A percentile compares a stretch with the other conserved stretches of the same genome.
These are phyloP conservation scores for Masnerella sp. DNA, from an alignment of 2,888 invertebrate genomes.

Conservation along the genomic window DNA sequence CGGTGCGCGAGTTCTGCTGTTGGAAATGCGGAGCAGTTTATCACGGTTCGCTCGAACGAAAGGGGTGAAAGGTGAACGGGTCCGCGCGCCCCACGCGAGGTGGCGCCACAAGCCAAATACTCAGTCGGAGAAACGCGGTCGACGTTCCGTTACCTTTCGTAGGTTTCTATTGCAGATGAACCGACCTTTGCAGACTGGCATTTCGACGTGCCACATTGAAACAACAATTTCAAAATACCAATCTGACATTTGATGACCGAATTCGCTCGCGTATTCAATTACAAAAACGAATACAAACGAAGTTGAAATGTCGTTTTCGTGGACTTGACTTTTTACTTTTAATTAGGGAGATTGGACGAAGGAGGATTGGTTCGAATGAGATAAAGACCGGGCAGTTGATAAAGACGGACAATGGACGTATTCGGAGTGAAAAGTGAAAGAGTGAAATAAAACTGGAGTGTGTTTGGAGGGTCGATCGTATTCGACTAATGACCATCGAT, in stretches of 20 bases:
- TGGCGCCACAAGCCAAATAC: constrained; percentile 57
- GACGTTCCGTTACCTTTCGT: constrained; percentile 49
- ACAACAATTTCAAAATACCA: constrained; percentile 29
- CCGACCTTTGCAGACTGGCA: constrained; percentile 56
- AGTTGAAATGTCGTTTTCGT: no score
- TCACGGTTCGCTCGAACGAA: constrained; percentile 59
- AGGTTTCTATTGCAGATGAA: constrained; percentile 28
- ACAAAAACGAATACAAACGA: no score
- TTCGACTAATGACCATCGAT: constrained; percentile 69
- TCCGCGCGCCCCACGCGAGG: constrained; percentile 54
- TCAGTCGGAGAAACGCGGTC: not conserved
- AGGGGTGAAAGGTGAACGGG: constrained; percentile 62
- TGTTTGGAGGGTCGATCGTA: constrained; percentile 66
- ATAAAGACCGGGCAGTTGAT: no score
- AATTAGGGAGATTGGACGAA: no score
- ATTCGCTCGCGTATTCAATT: not conserved
- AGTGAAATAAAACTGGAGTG: constrained; percentile 63
- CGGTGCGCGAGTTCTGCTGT: constrained; percentile 47
- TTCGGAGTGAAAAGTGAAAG: constrained; percentile 35
- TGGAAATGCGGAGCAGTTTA: constrained; percentile 51
- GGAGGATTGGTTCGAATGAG: no score
- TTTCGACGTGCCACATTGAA: constrained; percentile 29
- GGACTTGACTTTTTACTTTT: no score
- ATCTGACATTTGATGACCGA: constrained; percentile 38
- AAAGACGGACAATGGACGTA: no score